Percentiles rank a stretch among this genome's conserved stretches.
phyloP scores from a whole-genome alignment of 2,113 vertebrate genomes.

The Grallaria varia region DNA sequence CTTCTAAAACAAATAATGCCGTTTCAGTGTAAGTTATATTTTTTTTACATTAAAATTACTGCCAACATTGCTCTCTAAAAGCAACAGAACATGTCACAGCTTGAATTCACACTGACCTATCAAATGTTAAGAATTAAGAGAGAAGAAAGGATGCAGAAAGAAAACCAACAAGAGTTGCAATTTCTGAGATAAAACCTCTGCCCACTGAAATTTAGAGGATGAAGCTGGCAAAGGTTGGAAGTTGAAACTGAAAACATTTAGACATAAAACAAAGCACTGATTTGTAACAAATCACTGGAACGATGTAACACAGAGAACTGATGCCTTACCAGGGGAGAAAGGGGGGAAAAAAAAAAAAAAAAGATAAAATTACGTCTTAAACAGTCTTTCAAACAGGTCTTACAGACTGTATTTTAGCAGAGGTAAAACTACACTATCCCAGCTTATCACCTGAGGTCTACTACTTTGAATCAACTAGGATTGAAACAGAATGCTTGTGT shows the following conservation, averaged over 20 bases:
- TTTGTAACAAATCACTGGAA: neutral
- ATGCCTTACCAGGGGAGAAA: neutral
- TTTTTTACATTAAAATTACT: neutral
- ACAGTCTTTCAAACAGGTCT: neutral
- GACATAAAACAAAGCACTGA: neutral
- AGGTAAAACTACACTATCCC: neutral
- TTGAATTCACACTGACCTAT: neutral
- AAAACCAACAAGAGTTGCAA: neutral
- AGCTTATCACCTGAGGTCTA: neutral
- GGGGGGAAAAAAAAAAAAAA: neutral
- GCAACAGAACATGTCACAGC: neutral
- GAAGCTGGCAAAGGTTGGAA: neutral
- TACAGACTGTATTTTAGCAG: neutral
- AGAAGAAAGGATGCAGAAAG: neutral
- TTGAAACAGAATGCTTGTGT: neutral
- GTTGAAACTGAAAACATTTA: neutral
- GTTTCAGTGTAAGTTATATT: neutral
- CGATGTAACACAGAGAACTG: neutral
- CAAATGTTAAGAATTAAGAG: rapidly evolving
- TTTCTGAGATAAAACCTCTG: neutral
- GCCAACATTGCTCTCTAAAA: neutral
- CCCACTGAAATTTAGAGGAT: neutral
- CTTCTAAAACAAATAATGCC: neutral
- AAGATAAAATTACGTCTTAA: neutral
- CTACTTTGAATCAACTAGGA: neutral